These are phyloP conservation scores for Mongoloraphidia duomilia DNA, from an alignment of 2,888 invertebrate species.

Conservation along the genomic window DNA sequence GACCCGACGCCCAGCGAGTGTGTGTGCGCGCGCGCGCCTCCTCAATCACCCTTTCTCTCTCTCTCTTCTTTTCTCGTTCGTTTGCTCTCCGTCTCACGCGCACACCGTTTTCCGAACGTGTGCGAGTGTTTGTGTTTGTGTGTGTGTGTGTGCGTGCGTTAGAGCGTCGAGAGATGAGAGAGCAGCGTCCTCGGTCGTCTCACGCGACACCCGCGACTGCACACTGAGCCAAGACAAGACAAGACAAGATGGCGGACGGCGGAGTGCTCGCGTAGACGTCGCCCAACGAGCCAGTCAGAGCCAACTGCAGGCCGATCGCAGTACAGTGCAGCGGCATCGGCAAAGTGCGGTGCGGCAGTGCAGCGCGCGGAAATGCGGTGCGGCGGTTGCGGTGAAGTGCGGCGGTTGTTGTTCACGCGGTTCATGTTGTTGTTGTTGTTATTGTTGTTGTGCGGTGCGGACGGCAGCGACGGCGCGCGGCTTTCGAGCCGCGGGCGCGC, in stretches of 20 bases:
- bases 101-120: conserved; percentile 1
- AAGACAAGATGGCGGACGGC: conserved; percentile 33
- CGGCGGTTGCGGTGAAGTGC: conserved; percentile 11
- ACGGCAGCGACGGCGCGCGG: conserved; percentile 32
- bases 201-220: conserved; percentile 21
- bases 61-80: conserved; percentile 19
- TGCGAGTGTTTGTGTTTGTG: conserved; percentile 6
- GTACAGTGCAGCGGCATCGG: conserved; percentile 15
- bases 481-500: conserved; percentile 12
- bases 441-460: conserved; percentile 30
- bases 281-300: conserved; percentile 14
- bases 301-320: conserved; percentile 23
- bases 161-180: conserved; percentile 3
- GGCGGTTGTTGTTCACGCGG: conserved; percentile 39
- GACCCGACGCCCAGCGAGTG: conserved; percentile 5
- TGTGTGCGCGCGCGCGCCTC: conserved; percentile 8
- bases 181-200: conserved; percentile 19
- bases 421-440: conserved; percentile 29
- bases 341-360: conserved; percentile 12
- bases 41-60: too few relatives aligned
- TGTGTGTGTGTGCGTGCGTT: conserved; percentile 2
- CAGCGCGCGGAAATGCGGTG: conserved; percentile 13
- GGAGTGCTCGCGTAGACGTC: conserved; percentile 23
- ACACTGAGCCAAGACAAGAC: conserved; percentile 5
- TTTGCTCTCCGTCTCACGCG: background rate